Conservation (phyloP, 2,113 vertebrate genomes). For the Stegastes partitus region DNA sequence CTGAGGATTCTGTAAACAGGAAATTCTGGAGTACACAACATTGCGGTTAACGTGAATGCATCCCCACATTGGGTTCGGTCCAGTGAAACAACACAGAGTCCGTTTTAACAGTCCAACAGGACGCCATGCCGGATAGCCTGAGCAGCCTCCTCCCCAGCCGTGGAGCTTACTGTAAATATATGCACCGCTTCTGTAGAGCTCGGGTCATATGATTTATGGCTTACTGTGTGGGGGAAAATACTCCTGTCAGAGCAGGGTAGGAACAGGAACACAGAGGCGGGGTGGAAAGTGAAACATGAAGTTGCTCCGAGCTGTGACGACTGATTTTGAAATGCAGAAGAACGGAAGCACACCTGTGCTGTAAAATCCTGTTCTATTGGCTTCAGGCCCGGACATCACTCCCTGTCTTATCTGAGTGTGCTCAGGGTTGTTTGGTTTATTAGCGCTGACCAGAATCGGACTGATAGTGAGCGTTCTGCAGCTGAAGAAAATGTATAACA, state of each 20-base stretch:
- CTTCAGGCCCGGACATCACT: constrained; percentile 1
- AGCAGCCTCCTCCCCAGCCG: background rate
- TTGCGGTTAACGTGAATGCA: too few species aligned
- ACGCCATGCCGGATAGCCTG: background rate
- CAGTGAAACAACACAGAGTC: too few species aligned
- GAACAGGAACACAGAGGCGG: background rate
- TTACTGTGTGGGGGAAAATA: background rate
- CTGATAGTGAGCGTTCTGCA: constrained; percentile 21
- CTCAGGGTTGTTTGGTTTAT: constrained; percentile 24
- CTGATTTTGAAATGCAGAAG: constrained; percentile 3
- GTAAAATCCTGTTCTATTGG: constrained; percentile 13
- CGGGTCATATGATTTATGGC: background rate
- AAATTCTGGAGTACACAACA: too few species aligned
- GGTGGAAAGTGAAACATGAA: constrained; percentile 12
- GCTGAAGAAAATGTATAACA: background rate
- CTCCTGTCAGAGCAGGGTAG: background rate
- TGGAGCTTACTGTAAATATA: background rate
- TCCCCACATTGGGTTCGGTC: too few species aligned
- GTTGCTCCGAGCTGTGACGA: constrained; percentile 10
- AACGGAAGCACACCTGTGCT: background rate
- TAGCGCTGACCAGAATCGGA: constrained; percentile 18
- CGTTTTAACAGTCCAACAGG: background rate
- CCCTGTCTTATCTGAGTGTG: constrained; percentile 19
- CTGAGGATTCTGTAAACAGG: too few species aligned
- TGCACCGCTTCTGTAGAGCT: constrained; percentile 1